Percentiles rank a stretch among this genome's conserved stretches.
Evolutionary conservation across 2,113 vertebrate species (phyloP).

Genomic region (Pogona vitticeps): DNA sequence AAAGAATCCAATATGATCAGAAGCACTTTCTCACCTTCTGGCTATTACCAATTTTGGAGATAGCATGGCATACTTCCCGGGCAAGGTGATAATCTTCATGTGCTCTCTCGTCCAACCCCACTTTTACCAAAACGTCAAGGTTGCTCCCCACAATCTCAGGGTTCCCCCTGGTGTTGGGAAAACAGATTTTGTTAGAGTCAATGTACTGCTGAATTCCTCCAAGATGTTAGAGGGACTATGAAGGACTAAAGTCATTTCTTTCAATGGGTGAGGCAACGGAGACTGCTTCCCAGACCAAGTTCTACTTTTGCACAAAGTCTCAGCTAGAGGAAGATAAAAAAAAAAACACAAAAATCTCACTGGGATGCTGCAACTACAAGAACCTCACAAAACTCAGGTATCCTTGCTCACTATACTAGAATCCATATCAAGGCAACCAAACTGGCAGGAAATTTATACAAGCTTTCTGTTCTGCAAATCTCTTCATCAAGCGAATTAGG

Average conservation of each 20-base stretch:
- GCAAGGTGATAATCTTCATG: constrained; percentile 88
- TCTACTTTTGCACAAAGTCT: neutral
- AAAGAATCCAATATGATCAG: neutral
- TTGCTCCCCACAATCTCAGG: constrained; percentile 93
- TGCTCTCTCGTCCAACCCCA: constrained; percentile 84
- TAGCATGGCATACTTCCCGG: constrained; percentile 85
- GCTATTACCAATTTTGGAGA: constrained; percentile 83
- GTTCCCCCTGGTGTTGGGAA: constrained; percentile 79
- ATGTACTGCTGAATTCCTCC: constrained; percentile 10
- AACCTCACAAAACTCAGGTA: too few species aligned
- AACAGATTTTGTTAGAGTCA: neutral
- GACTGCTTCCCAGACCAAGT: too few species aligned
- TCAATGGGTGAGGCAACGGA: neutral
- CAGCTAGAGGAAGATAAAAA: neutral
- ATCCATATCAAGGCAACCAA: too few species aligned
- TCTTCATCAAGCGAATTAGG: too few species aligned
- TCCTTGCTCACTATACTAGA: too few species aligned
- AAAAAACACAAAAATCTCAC: neutral
- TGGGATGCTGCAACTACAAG: neutral
- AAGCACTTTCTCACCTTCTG: constrained; percentile 79
- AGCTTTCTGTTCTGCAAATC: too few species aligned
- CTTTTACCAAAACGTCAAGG: constrained; percentile 87
- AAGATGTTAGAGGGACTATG: neutral
- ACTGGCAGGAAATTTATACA: too few species aligned
- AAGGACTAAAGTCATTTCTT: neutral